These are phyloP conservation scores for Sternarchorhynchus goeldii DNA, from an alignment of 2,797 vertebrate species.

Conservation along the genomic window DNA sequence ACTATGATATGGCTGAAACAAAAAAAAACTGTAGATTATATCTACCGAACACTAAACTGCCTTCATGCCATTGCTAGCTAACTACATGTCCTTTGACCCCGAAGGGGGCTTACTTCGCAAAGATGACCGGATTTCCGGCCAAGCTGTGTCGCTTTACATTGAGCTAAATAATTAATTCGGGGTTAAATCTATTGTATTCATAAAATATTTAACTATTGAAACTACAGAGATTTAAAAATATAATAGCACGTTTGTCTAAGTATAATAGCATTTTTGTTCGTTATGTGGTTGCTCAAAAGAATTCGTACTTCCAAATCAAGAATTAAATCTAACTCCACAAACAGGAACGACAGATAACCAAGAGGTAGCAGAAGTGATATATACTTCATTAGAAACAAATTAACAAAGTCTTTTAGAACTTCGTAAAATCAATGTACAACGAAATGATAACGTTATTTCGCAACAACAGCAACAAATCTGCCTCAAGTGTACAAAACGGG, in stretches of 20 bases:
- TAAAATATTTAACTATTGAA: background rate
- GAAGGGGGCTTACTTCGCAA: constrained; percentile 15
- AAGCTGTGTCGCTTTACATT: constrained; percentile 35
- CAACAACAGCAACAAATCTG: background rate
- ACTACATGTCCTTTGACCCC: constrained; percentile 37
- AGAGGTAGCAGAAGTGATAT: background rate
- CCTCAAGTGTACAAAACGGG: background rate
- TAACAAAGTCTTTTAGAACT: background rate
- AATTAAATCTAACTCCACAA: constrained; percentile 33
- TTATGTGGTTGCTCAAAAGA: constrained; percentile 40
- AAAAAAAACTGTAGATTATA: background rate
- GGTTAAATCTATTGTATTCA: background rate
- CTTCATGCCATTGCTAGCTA: background rate
- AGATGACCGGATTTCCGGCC: constrained; percentile 55
- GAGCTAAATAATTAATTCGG: constrained; percentile 36
- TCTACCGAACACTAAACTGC: background rate
- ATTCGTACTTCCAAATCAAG: constrained; percentile 53
- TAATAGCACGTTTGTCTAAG: background rate
- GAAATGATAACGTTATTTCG: background rate
- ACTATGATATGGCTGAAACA: background rate
- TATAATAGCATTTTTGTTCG: background rate
- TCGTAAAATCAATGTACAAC: background rate
- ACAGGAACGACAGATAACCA: constrained; percentile 17
- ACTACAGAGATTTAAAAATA: background rate
- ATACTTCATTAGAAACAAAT: constrained; percentile 12